A percentile compares a stretch with the other conserved stretches of the same genome.
Conservation (phyloP, 2,113 vertebrate species). For the Tyto alba region DNA sequence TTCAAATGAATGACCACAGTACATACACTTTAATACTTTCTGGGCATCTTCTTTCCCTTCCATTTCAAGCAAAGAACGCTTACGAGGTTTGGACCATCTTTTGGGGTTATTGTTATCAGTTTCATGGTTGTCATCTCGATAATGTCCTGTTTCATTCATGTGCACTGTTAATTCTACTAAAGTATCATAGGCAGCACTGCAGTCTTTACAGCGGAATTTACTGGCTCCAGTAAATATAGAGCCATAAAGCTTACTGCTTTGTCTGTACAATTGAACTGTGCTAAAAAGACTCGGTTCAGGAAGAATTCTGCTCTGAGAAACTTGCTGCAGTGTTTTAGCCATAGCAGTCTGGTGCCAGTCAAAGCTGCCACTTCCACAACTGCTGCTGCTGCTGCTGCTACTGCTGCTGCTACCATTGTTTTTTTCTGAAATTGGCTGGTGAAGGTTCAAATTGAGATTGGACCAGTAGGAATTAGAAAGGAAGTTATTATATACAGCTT, state of each 20-base stretch:
- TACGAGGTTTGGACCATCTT: constrained; percentile 98
- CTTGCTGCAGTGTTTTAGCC: constrained; percentile 95
- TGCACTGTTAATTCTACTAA: constrained; percentile 96
- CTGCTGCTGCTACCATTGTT: constrained; percentile 89
- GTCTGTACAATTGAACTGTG: constrained; percentile 96
- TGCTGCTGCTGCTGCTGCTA: constrained; percentile 94
- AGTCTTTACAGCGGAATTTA: constrained; percentile 98
- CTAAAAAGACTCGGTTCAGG: constrained; percentile 95
- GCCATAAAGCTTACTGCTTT: constrained; percentile 97
- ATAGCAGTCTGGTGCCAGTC: constrained; percentile 99
- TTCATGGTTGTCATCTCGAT: constrained; percentile 98
- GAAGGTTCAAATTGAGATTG: constrained; percentile 88
- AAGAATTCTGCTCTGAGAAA: constrained; percentile 84
- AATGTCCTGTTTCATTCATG: constrained; percentile 98
- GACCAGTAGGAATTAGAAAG: constrained; percentile 99
- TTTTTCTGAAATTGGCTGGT: constrained; percentile 83
- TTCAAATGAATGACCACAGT: constrained; percentile 98
- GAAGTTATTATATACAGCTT: constrained; percentile 97
- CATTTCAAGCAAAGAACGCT: constrained; percentile 97
- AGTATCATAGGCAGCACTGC: constrained; percentile 95
- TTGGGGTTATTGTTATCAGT: constrained; percentile 89
- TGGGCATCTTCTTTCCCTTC: constrained; percentile 98
- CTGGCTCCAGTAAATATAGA: constrained; percentile 99
- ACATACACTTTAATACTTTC: constrained; percentile 99
- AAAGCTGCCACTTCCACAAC: constrained; percentile 92